phyloP scores from a whole-genome alignment of 2,113 vertebrate genomes.

The Muscicapa adusta region DNA sequence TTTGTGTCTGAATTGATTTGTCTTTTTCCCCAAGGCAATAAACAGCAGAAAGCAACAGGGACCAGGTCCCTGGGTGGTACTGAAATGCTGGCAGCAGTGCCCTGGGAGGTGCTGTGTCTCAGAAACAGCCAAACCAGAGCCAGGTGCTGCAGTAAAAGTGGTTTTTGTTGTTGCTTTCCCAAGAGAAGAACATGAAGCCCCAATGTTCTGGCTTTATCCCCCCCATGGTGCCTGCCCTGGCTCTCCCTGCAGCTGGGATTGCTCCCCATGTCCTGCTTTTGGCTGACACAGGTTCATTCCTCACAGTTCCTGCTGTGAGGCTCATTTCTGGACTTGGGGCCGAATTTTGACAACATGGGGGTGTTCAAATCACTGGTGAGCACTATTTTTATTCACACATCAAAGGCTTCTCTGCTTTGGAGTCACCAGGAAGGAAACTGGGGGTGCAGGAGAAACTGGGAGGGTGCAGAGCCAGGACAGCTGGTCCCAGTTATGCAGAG shows the following conservation, averaged over 20 bases:
- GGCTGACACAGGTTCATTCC: background rate
- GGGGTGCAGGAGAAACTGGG: background rate
- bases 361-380: background rate
- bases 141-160: fast-evolving
- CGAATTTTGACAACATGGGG: background rate
- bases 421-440: background rate
- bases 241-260: background rate
- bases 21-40: background rate
- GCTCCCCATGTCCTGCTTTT: background rate
- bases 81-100: background rate
- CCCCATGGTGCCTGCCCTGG: background rate
- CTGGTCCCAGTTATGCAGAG: background rate
- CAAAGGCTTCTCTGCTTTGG: background rate
- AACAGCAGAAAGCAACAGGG: background rate
- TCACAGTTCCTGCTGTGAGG: background rate
- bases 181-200: background rate
- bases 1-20: background rate
- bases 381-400: fast-evolving
- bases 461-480: background rate
- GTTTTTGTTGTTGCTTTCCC: background rate
- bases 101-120: background rate
- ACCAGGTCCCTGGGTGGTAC: background rate
- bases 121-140: background rate
- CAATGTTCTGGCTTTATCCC: background rate
- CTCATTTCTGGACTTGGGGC: background rate